Evolutionary conservation across 2,797 vertebrate species (phyloP).

Genomic region (Champsocephalus gunnari): DNA sequence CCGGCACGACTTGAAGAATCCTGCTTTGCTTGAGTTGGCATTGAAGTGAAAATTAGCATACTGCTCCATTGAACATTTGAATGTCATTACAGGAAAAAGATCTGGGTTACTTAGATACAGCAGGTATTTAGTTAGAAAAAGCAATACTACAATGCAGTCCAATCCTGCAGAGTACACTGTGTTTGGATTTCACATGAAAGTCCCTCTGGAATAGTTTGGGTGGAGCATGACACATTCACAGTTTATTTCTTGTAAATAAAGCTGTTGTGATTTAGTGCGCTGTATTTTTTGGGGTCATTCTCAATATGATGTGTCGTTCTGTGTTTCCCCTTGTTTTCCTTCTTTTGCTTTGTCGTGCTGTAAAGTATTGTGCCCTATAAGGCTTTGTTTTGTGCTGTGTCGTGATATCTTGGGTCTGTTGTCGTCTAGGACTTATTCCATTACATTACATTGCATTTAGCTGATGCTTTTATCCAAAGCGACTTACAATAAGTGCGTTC

Average conservation of each 20-base stretch:
- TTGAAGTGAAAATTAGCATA: slow-evolving; percentile 55
- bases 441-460: no score
- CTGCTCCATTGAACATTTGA: slow-evolving; percentile 57
- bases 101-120: slow-evolving; percentile 62
- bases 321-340: neutral
- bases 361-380: slow-evolving; percentile 26
- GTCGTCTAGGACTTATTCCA: slow-evolving; percentile 57
- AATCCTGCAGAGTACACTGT: neutral
- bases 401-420: slow-evolving; percentile 56
- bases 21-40: slow-evolving; percentile 54
- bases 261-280: neutral
- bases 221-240: slow-evolving; percentile 1
- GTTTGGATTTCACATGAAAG: slow-evolving; percentile 1
- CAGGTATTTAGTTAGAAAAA: slow-evolving; percentile 37
- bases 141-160: neutral
- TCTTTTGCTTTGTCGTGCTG: slow-evolving; percentile 56
- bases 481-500: no score
- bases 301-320: slow-evolving; percentile 4
- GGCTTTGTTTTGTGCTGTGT: slow-evolving; percentile 37
- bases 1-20: slow-evolving; percentile 35
- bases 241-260: neutral
- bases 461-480: no score
- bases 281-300: slow-evolving; percentile 28
- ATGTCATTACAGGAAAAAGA: slow-evolving; percentile 55
- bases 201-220: neutral